Conservation (phyloP, 2,797 vertebrate genomes). For the Brachyalestes nurse region DNA sequence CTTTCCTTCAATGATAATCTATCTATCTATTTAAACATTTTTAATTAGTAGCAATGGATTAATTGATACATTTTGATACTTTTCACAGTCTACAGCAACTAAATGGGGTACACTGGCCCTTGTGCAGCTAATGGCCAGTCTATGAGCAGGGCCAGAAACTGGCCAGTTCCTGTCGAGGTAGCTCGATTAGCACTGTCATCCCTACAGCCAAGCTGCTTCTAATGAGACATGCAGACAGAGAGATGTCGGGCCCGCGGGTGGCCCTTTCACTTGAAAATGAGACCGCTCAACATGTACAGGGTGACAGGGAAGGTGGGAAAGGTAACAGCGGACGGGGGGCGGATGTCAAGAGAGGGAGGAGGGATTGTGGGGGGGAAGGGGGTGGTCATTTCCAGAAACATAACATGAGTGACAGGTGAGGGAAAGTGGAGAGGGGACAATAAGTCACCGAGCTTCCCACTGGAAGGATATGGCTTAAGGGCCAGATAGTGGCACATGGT, state of each 20-base stretch:
- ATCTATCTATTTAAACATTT: background rate
- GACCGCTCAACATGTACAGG: slow-evolving; percentile 69
- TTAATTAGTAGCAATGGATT: background rate
- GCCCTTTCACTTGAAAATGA: slow-evolving; percentile 82
- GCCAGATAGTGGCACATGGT: slow-evolving; percentile 41
- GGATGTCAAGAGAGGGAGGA: slow-evolving; percentile 54
- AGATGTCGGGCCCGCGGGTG: slow-evolving; percentile 78
- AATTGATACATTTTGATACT: background rate
- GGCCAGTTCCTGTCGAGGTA: slow-evolving; percentile 61
- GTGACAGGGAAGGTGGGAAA: slow-evolving; percentile 59
- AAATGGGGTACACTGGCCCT: slow-evolving; percentile 8
- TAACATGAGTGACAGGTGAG: slow-evolving; percentile 79
- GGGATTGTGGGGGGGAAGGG: slow-evolving; percentile 46
- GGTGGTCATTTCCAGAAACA: slow-evolving; percentile 71
- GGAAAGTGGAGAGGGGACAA: slow-evolving; percentile 71
- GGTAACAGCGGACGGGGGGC: slow-evolving; percentile 60
- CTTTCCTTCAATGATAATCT: background rate
- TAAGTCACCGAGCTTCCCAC: slow-evolving; percentile 43
- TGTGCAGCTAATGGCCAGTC: slow-evolving; percentile 55
- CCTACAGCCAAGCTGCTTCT: slow-evolving; percentile 80
- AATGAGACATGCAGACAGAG: slow-evolving; percentile 83
- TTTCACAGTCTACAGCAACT: slow-evolving; percentile 22
- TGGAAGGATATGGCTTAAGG: slow-evolving; percentile 28
- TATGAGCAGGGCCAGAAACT: slow-evolving; percentile 52
- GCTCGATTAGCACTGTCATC: slow-evolving; percentile 66